phyloP scores from a whole-genome alignment of 2,113 vertebrate species.

The Ptilonorhynchus violaceus region DNA sequence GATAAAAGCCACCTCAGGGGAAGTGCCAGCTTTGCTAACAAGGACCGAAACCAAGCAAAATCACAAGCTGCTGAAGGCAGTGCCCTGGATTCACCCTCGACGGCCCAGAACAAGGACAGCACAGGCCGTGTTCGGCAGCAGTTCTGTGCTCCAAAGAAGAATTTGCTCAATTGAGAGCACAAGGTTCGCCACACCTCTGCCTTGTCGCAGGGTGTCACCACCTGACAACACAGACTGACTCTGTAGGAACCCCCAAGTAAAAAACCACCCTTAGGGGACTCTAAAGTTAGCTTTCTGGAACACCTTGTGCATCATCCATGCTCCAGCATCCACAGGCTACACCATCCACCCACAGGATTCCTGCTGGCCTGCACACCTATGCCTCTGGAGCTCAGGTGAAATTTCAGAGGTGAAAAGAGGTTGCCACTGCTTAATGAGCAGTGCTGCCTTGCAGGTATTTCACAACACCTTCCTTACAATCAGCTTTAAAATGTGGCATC shows the following conservation, averaged over 20 bases:
- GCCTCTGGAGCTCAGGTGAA: not conserved
- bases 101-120: not conserved
- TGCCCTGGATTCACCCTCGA: not conserved
- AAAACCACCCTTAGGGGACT: not conserved
- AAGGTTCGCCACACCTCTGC: not conserved
- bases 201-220: not conserved
- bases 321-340: not conserved
- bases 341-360: not conserved
- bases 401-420: not conserved
- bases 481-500: not conserved
- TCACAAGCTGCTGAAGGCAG: not conserved
- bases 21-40: not conserved
- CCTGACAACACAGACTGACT: not conserved
- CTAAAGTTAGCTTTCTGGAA: not conserved
- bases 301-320: not conserved
- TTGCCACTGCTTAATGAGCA: not conserved
- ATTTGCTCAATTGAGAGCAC: not conserved
- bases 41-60: not conserved
- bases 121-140: accelerated
- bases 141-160: not conserved
- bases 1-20: not conserved
- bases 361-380: not conserved
- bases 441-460: not conserved
- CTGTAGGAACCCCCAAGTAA: not conserved
- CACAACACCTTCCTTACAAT: not conserved